Evolutionary conservation across 2,888 invertebrate species (phyloP).

Genomic region (Coenonympha arcania): DNA sequence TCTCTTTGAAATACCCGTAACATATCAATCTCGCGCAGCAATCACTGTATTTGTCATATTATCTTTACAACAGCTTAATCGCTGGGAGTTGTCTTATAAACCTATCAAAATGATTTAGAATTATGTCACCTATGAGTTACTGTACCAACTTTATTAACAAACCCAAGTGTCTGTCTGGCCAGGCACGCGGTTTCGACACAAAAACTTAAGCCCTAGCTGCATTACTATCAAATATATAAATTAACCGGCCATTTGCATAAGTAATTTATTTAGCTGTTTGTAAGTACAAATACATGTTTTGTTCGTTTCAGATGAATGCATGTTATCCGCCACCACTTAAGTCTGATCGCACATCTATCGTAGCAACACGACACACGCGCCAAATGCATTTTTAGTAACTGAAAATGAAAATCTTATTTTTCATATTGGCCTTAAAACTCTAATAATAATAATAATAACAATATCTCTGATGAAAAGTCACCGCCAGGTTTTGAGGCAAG

Average conservation of each 20-base stretch:
- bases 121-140: background rate
- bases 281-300: conserved; percentile 24
- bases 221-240: conserved; percentile 11
- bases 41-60: too few relatives aligned
- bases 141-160: background rate
- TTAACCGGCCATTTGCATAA: conserved; percentile 9
- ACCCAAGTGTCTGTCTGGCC: background rate
- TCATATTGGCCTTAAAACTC: too few relatives aligned
- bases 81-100: background rate
- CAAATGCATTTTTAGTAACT: too few relatives aligned
- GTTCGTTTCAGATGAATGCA: conserved; percentile 18
- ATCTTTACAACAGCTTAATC: background rate
- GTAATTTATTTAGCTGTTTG: conserved; percentile 15
- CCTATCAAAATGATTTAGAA: background rate
- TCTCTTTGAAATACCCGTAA: too few relatives aligned
- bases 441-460: too few relatives aligned
- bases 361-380: background rate
- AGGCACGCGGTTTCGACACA: conserved; percentile 3
- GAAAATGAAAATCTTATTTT: too few relatives aligned
- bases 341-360: background rate
- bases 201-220: background rate
- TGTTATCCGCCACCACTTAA: conserved; percentile 5
- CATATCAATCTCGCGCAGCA: too few relatives aligned
- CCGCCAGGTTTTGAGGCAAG: too few relatives aligned
- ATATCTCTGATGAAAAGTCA: too few relatives aligned